phyloP scores from a whole-genome alignment of 2,113 vertebrate genomes.

The Pangasianodon gigas region DNA sequence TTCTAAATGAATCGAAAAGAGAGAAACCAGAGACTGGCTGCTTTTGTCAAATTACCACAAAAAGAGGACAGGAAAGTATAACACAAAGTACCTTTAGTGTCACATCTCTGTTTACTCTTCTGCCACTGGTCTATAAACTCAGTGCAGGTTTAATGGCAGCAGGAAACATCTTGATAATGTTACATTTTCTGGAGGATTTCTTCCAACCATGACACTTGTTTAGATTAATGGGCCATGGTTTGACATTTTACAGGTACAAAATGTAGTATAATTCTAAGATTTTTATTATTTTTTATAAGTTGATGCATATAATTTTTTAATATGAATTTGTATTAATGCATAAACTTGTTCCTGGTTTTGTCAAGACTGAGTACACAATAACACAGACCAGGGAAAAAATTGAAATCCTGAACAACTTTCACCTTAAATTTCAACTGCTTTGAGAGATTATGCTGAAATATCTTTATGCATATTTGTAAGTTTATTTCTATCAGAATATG shows the following conservation, averaged over 20 bases:
- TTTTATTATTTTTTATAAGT: neutral
- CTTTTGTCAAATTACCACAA: conserved; percentile 58
- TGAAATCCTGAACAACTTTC: neutral
- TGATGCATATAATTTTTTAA: conserved; percentile 23
- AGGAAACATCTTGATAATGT: conserved; percentile 62
- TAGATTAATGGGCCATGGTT: neutral
- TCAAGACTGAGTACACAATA: neutral
- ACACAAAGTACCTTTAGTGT: conserved; percentile 62
- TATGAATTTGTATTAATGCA: neutral
- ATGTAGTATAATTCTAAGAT: neutral
- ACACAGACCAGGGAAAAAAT: neutral
- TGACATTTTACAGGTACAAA: conserved; percentile 1
- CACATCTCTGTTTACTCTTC: conserved; percentile 67
- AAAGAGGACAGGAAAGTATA: conserved; percentile 60
- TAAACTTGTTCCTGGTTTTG: neutral
- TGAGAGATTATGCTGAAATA: neutral
- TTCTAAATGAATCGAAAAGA: conserved; percentile 56
- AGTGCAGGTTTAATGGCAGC: conserved; percentile 60
- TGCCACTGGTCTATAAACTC: conserved; percentile 67
- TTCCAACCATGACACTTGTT: conserved; percentile 21
- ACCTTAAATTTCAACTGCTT: neutral
- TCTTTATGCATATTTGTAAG: neutral
- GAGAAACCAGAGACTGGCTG: conserved; percentile 50
- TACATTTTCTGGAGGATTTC: conserved; percentile 50
- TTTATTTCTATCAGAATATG: neutral